Base-by-base conservation (phyloP, 2,797 vertebrate genomes). In the Peromyscus nudipes region DNA sequence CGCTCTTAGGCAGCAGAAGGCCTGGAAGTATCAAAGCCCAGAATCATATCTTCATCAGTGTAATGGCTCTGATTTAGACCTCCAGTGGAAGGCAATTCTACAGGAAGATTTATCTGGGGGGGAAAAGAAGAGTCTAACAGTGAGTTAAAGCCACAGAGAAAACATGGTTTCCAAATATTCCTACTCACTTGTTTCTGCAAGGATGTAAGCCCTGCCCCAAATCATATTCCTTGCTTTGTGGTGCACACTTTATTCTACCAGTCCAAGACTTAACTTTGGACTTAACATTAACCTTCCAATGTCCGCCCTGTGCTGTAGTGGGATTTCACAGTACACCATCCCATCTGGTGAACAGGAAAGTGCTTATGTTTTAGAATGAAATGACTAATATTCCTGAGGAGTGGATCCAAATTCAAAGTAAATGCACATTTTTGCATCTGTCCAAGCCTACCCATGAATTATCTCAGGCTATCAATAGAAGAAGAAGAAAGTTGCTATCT, bases 401-500 rank as follows among this genome's bases (percentile, higher is more conserved):
- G 87, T 93, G 94, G 89, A 97, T 98, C 96, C 95, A 97, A 96
- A 97, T 55, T 97, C 75, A 96, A 97, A 96, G 17, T 49, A 95
- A 94, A 98, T 96, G 96, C 95, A 97, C 96, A 98, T 97, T 98
- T 97, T 94, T 97, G 87, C 81, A 85, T 97, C 94, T 97, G 96
- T 97, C 96, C 97, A 98, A 98, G 98, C 92, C 87, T 97, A 98
- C 97, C 94, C 85, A 97, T 98, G 98, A 97, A 97, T 98, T 98
- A 98, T 98, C 91, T 97, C 84, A 84, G 95, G n/a, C 96, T 98
- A 98, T 98, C 98, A 97, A 98, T 97, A 98, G 98, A 97, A 97
- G 96, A 95, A 90, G 96, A 97, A 81, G 97, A 98, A 98, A 95
- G 92, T 43, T 82, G 80, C 64, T 97, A 97, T 98, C 98, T 97